Evolutionary conservation across 2,113 vertebrate species (phyloP).

Genomic region (Callopanchax toddi): DNA sequence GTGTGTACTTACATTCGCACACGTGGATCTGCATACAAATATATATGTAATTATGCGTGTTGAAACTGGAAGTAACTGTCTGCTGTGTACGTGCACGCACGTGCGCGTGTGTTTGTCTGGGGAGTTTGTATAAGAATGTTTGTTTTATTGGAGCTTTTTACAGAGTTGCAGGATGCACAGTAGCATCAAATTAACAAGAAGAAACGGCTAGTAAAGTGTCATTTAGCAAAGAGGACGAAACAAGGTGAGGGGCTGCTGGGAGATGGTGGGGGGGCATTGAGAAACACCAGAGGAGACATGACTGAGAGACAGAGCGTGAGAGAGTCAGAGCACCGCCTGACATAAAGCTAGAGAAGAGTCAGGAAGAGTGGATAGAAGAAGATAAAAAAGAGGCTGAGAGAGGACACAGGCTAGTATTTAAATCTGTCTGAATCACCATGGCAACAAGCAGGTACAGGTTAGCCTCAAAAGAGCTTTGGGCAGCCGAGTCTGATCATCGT

Average conservation of each 20-base stretch:
- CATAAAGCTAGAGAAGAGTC: slow-evolving; percentile 44
- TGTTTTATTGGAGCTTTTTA: slow-evolving; percentile 69
- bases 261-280: too few relatives aligned
- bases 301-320: slow-evolving; percentile 45
- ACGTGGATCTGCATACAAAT: slow-evolving; percentile 38
- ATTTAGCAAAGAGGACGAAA: slow-evolving; percentile 63
- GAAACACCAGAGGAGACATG: slow-evolving; percentile 54
- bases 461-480: slow-evolving; percentile 55
- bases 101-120: slow-evolving; percentile 6
- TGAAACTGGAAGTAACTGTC: slow-evolving; percentile 34
- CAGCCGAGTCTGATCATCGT: slow-evolving; percentile 32
- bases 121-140: slow-evolving; percentile 17
- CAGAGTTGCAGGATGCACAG: slow-evolving; percentile 65
- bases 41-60: slow-evolving; percentile 49
- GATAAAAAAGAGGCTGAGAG: slow-evolving; percentile 48
- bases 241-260: slow-evolving; percentile 59
- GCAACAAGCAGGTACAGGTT: slow-evolving; percentile 73
- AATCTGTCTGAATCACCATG: slow-evolving; percentile 68
- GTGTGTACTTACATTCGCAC: slow-evolving; percentile 4
- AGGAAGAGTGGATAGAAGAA: slow-evolving; percentile 52
- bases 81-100: too few relatives aligned
- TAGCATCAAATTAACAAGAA: slow-evolving; percentile 63
- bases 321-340: slow-evolving; percentile 36
- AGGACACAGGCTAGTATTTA: slow-evolving; percentile 63
- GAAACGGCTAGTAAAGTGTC: slow-evolving; percentile 66